Conservation (phyloP, 2,888 invertebrate species). For the Coelinius sp. region DNA sequence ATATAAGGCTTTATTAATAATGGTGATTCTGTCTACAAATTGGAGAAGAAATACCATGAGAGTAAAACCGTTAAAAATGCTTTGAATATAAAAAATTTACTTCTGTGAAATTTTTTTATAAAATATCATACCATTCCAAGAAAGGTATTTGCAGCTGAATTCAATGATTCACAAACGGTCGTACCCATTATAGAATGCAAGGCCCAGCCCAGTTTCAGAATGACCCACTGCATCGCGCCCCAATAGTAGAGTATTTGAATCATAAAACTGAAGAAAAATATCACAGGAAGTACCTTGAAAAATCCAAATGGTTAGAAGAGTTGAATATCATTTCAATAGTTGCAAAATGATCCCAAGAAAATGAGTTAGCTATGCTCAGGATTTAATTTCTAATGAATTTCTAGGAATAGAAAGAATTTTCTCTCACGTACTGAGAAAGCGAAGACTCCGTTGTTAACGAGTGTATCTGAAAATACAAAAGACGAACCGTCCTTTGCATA, state of each 20-base stretch:
- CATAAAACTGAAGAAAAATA: conserved; percentile 94
- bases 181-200: conserved; percentile 84
- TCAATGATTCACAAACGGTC: conserved; percentile 95
- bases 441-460: conserved; percentile 80
- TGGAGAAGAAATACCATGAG: conserved; percentile 42
- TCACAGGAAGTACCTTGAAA: conserved; percentile 86
- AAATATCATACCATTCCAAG: conserved; percentile 83
- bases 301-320: conserved; percentile 26
- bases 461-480: conserved; percentile 85
- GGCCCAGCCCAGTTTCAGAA: conserved; percentile 84
- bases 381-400: too few relatives aligned
- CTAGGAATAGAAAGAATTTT: too few relatives aligned
- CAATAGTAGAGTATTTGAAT: conserved; percentile 91
- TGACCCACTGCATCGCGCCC: conserved; percentile 90
- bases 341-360: too few relatives aligned
- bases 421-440: conserved; percentile 90
- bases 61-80: neutral
- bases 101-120: conserved; percentile 20
- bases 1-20: conserved; percentile 91
- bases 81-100: neutral
- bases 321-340: neutral
- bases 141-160: conserved; percentile 93
- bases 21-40: conserved; percentile 87
- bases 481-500: conserved; percentile 85
- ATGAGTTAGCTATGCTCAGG: too few relatives aligned